phyloP scores from a whole-genome alignment of 2,888 invertebrate species.

The Pomacea canaliculata region DNA sequence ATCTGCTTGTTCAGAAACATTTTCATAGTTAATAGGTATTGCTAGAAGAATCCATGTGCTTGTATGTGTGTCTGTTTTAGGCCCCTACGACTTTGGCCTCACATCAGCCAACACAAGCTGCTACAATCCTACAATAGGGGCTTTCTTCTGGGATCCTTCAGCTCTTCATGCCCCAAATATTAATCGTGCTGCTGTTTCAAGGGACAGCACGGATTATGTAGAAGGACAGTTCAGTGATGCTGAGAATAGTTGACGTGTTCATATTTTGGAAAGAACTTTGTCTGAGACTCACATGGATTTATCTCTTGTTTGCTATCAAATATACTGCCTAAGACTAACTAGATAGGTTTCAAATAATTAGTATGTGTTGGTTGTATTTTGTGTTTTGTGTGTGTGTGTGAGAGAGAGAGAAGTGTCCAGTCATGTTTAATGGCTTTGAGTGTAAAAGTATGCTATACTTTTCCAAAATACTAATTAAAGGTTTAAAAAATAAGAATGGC shows the following conservation, averaged over 20 bases:
- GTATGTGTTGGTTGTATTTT: too few species aligned
- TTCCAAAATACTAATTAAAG: too few species aligned
- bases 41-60: too few species aligned
- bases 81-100: background rate
- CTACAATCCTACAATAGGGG: slow-evolving; percentile 2
- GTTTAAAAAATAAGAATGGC: background rate
- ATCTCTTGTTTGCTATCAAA: background rate
- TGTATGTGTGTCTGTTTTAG: background rate
- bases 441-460: too few species aligned
- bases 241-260: background rate
- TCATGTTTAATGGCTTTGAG: too few species aligned
- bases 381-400: background rate
- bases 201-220: background rate
- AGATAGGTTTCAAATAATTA: too few species aligned
- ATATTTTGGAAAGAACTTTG: background rate
- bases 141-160: background rate
- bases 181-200: background rate
- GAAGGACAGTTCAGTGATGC: slow-evolving; percentile 10
- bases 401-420: background rate
- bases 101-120: background rate
- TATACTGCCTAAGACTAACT: too few species aligned
- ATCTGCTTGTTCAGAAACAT: too few species aligned
- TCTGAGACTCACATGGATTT: background rate
- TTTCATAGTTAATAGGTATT: too few species aligned
- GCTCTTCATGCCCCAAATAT: slow-evolving; percentile 1